Evolutionary conservation across 2,113 vertebrate species (phyloP).

Genomic region (Panthera tigris): DNA sequence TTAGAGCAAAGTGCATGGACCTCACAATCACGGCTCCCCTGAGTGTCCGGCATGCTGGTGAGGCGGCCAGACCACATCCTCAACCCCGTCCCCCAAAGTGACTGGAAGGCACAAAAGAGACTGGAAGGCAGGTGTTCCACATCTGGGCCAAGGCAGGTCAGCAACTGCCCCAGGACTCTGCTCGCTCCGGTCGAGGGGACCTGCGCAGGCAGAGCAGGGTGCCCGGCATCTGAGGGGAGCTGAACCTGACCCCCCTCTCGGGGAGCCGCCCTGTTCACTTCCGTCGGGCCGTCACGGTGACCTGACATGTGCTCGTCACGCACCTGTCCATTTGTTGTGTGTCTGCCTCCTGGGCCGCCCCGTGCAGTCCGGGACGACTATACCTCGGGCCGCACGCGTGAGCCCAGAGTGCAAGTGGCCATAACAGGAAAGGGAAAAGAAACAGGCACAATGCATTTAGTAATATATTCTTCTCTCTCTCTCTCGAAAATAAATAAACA

Average conservation of each 20-base stretch:
- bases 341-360: not conserved
- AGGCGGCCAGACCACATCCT: no score
- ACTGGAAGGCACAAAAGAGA: not conserved
- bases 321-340: rapidly evolving
- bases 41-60: rapidly evolving
- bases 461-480: no score
- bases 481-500: no score
- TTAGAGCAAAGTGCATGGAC: rapidly evolving
- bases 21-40: not conserved
- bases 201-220: rapidly evolving
- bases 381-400: rapidly evolving
- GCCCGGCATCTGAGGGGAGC: not conserved
- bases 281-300: rapidly evolving
- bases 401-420: not conserved
- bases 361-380: rapidly evolving
- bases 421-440: rapidly evolving
- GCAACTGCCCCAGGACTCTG: rapidly evolving
- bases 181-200: not conserved
- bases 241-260: rapidly evolving
- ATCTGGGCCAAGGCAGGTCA: not conserved
- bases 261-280: rapidly evolving
- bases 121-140: not conserved
- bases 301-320: rapidly evolving
- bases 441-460: rapidly evolving
- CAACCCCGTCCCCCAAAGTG: no score